Evolutionary conservation across 2,113 vertebrate species (phyloP), one percentile per base, ranked within the genome.

Genomic region (Sula dactylatra): DNA sequence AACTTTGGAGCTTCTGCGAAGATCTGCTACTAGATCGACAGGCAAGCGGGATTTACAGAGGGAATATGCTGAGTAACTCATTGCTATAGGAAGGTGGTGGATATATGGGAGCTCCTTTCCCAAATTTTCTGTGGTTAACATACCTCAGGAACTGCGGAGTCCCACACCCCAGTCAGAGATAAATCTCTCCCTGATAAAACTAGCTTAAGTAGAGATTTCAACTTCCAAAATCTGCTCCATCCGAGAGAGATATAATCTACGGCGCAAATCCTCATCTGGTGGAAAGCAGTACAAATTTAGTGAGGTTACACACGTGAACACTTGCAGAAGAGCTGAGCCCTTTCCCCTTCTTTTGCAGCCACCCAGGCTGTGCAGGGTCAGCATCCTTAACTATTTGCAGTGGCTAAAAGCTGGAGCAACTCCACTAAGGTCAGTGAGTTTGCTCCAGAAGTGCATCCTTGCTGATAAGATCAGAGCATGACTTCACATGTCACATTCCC

Each of bases 161-260:
- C 45, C 31, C 44, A 47, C 14, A 18, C 26, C 10, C 21, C 27
- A 42, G 22, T 32, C 62, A 58, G 38, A 81, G 42, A 24, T 21
- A 26, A 93, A 81, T 29, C 34, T 40, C 58, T 76, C 17, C 50
- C 67, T 36, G 11, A 47, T 16, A 78, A 81, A 89, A 84, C 34
- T 16, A 59, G 15, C 38, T 32, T 19, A 19, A 85, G 22, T 18
- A 81, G 61, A 74, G n/a, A 92, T 38, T 72, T 77, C 36, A 84
- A 42, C 19, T 49, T 67, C 58, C 59, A 56, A 85, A 69, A 38
- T 42, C 61, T 31, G 47, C 32, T 74, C 29, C 5, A 6, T 12
- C 61, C 0, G 0, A 44, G 38, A 73, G 31, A 26, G 20, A 64
- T 7, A 25, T 4, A 20, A 77, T 18, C 71, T 36, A 34, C 1